These are phyloP conservation scores for Heteronetta atricapilla DNA, from an alignment of 2,113 vertebrate species.

Conservation along the genomic window DNA sequence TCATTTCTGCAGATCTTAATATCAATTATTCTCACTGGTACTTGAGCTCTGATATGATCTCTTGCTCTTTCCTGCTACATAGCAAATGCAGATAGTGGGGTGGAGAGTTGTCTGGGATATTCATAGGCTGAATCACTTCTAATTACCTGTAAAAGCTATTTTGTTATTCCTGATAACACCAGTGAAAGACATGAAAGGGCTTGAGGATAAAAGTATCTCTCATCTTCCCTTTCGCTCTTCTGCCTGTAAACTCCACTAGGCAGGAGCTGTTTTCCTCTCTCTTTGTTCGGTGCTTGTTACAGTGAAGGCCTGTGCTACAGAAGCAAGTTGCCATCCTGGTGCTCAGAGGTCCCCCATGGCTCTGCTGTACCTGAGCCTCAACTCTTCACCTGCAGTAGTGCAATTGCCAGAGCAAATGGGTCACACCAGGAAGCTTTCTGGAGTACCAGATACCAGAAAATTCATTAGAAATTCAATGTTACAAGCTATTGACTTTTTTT, in stretches of 20 bases:
- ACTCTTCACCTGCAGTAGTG: background rate
- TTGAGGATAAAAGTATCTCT: background rate
- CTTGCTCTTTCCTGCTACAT: background rate
- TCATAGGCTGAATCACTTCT: background rate
- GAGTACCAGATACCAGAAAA: background rate
- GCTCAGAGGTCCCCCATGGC: background rate
- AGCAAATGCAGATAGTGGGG: background rate
- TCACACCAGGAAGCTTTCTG: background rate
- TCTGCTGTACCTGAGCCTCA: background rate
- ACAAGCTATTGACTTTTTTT: background rate
- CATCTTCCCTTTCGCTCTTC: background rate
- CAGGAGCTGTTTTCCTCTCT: background rate
- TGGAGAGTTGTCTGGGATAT: background rate
- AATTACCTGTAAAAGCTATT: background rate
- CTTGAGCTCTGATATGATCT: rapidly evolving
- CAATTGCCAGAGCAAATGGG: background rate
- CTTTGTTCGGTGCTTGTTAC: background rate
- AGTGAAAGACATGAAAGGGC: background rate
- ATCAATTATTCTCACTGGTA: background rate
- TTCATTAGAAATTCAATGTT: background rate
- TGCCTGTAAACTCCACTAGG: background rate
- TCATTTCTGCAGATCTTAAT: background rate
- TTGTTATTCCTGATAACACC: background rate
- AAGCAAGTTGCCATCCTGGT: background rate
- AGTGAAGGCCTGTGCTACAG: background rate